Conservation (phyloP, 2,797 vertebrate species). For the Uromys caudimaculatus region DNA sequence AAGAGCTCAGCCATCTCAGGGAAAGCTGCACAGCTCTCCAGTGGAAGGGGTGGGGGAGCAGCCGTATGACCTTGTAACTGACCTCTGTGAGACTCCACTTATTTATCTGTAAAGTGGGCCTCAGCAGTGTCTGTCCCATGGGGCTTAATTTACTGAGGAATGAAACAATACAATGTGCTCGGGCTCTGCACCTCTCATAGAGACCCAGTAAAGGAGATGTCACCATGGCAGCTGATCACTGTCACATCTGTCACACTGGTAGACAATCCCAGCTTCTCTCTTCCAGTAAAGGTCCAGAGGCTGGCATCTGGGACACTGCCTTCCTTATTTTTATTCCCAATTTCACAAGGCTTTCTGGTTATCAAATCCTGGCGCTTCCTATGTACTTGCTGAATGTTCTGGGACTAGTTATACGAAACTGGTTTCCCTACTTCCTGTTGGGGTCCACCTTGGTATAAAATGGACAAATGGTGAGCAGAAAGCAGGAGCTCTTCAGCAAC, state of each 20-base stretch:
- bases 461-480: slow-evolving; percentile 59
- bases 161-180: neutral
- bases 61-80: neutral
- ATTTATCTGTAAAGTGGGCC: neutral
- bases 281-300: neutral
- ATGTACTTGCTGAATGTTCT: slow-evolving; percentile 81
- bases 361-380: slow-evolving; percentile 77
- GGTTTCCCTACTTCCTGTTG: slow-evolving; percentile 85
- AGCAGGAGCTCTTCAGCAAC: slow-evolving; percentile 82
- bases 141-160: neutral
- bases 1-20: neutral
- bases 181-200: neutral
- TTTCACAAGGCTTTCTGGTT: slow-evolving; percentile 12
- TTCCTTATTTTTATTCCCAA: neutral
- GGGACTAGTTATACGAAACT: slow-evolving; percentile 85
- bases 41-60: neutral
- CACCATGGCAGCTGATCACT: too few species aligned
- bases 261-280: neutral
- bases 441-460: accelerated
- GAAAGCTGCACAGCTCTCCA: neutral
- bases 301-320: neutral
- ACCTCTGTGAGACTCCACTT: neutral
- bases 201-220: neutral
- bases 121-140: neutral
- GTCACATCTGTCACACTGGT: neutral